Evolutionary conservation across 2,888 invertebrate genomes (phyloP).

Genomic region (Drosophila greeni): DNA sequence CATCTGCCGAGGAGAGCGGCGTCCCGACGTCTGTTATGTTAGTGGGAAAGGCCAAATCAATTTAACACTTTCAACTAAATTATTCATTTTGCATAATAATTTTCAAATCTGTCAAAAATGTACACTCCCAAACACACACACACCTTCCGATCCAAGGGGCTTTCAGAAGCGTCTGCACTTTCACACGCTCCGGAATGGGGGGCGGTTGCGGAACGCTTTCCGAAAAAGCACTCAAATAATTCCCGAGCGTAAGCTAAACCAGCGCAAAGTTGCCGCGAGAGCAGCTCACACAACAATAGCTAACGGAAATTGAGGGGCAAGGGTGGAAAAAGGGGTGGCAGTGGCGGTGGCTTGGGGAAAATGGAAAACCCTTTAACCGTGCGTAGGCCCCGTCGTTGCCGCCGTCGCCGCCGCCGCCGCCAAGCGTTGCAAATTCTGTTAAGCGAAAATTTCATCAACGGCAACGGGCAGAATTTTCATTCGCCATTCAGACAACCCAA

Average conservation of each 20-base stretch:
- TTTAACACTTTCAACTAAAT: slow-evolving; percentile 76
- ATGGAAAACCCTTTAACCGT: slow-evolving; percentile 71
- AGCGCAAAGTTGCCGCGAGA: slow-evolving; percentile 65
- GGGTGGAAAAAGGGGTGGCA: neutral
- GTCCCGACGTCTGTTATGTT: slow-evolving; percentile 35
- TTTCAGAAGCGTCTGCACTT: slow-evolving; percentile 70
- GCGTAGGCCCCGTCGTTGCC: slow-evolving; percentile 47
- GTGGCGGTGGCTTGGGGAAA: slow-evolving; percentile 24
- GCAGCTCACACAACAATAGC: slow-evolving; percentile 61
- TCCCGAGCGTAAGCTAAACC: slow-evolving; percentile 74
- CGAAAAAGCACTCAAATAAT: slow-evolving; percentile 73
- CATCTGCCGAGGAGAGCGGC: slow-evolving; percentile 48
- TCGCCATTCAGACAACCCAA: slow-evolving; percentile 53
- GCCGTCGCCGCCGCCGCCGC: slow-evolving; percentile 36
- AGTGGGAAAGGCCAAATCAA: slow-evolving; percentile 73
- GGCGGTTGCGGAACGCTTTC: slow-evolving; percentile 35
- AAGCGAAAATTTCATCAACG: slow-evolving; percentile 75
- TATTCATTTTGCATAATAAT: slow-evolving; percentile 76
- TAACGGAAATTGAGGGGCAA: slow-evolving; percentile 20
- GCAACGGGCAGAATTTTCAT: slow-evolving; percentile 60
- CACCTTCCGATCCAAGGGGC: slow-evolving; percentile 35
- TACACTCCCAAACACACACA: slow-evolving; percentile 42
- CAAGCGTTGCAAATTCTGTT: slow-evolving; percentile 74
- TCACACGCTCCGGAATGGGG: slow-evolving; percentile 60
- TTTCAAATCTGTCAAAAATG: slow-evolving; percentile 76